phyloP scores from a whole-genome alignment of 2,113 vertebrate genomes.

The Dasyurus viverrinus region DNA sequence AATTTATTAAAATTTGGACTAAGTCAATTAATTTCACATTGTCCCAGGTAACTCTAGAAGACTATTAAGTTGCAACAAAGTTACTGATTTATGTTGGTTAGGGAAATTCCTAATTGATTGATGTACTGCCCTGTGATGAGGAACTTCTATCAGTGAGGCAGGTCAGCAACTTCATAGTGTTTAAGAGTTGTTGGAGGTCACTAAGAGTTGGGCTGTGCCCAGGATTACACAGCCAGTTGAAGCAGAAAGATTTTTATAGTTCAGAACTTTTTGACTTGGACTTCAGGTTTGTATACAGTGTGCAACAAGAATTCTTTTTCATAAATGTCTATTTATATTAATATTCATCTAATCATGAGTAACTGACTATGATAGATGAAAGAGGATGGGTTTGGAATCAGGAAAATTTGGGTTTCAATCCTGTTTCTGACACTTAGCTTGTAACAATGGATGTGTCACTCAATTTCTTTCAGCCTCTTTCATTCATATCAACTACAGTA shows the following conservation, averaged over 20 bases:
- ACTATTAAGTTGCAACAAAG: neutral
- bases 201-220: neutral
- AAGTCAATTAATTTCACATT: neutral
- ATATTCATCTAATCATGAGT: neutral
- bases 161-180: neutral
- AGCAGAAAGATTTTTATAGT: neutral
- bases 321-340: neutral
- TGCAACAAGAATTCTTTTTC: neutral
- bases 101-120: neutral
- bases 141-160: neutral
- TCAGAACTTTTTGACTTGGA: neutral
- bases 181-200: neutral
- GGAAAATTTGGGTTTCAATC: neutral
- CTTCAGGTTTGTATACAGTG: neutral
- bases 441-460: neutral
- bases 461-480: neutral
- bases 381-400: neutral
- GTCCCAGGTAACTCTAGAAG: neutral
- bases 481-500: neutral
- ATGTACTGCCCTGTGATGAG: neutral
- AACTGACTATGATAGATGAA: neutral
- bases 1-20: neutral
- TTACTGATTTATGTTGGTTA: neutral
- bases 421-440: neutral
- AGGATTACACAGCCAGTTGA: neutral